phyloP scores from a whole-genome alignment of 2,797 vertebrate species.

The Crenuchus spilurus region DNA sequence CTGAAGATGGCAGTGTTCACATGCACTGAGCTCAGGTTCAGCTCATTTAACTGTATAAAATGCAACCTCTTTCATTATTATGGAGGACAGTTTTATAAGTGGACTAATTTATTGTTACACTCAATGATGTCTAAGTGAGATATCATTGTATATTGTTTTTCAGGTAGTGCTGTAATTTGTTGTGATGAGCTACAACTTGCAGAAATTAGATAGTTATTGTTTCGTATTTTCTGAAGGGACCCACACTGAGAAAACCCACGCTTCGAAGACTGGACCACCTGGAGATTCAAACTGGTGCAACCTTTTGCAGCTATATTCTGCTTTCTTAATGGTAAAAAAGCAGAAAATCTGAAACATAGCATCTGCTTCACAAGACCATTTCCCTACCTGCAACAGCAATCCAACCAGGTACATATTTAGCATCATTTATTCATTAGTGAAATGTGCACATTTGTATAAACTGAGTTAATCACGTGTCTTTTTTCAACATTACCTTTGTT shows the following conservation, averaged over 20 bases:
- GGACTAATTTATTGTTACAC: neutral
- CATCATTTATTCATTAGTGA: too few relatives aligned
- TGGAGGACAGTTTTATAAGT: neutral
- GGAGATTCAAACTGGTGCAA: neutral
- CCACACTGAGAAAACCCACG: slow-evolving; percentile 64
- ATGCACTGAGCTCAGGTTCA: slow-evolving; percentile 13
- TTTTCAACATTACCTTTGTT: too few relatives aligned
- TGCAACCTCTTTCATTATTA: neutral
- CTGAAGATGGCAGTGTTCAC: slow-evolving; percentile 74
- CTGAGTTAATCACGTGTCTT: too few relatives aligned
- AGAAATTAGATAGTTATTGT: slow-evolving; percentile 37
- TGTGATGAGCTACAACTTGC: neutral
- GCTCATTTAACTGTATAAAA: neutral
- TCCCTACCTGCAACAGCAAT: slow-evolving; percentile 72
- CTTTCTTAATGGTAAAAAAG: slow-evolving; percentile 15
- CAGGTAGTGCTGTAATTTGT: neutral
- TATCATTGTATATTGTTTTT: neutral
- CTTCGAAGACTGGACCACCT: slow-evolving; percentile 57
- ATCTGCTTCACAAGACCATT: slow-evolving; percentile 51
- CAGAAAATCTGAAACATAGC: slow-evolving; percentile 53
- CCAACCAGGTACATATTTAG: slow-evolving; percentile 68
- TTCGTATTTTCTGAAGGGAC: slow-evolving; percentile 55
- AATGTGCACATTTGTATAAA: too few relatives aligned
- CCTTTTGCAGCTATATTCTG: slow-evolving; percentile 17
- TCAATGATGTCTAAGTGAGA: neutral